Evolutionary conservation across 53 echinoderm and acorn worm species (phyloP).

Genomic region (Astropecten irregularis): DNA sequence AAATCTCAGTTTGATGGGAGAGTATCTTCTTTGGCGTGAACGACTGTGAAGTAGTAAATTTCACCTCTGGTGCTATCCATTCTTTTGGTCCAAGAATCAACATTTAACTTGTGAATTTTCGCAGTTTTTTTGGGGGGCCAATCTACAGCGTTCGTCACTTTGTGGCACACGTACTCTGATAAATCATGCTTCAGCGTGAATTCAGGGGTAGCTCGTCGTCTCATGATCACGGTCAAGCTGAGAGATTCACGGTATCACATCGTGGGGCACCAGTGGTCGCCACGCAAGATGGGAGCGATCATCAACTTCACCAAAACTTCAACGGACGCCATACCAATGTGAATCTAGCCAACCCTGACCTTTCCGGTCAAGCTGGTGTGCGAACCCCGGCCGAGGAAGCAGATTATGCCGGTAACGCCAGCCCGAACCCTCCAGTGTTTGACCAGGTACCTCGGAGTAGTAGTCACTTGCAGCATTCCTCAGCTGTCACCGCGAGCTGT

Average conservation of each 20-base stretch:
- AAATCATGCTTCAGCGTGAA: conserved; percentile 7
- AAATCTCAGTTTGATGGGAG: conserved; percentile 12
- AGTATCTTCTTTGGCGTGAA: no score
- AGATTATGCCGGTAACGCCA: neutral
- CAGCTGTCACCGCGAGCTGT: neutral
- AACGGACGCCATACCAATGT: neutral
- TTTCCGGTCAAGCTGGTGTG: neutral
- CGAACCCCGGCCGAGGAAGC: no score
- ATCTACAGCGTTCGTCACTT: neutral
- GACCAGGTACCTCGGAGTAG: neutral
- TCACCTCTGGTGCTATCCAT: neutral
- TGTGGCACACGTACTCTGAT: neutral
- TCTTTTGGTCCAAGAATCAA: neutral
- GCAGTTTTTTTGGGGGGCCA: neutral
- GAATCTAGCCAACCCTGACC: neutral
- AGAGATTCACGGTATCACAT: conserved; percentile 18
- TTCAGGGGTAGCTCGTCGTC: neutral
- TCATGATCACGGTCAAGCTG: neutral
- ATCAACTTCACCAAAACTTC: conserved; percentile 1
- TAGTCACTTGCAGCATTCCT: neutral
- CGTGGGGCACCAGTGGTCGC: neutral
- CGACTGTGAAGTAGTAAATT: neutral
- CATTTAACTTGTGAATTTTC: neutral
- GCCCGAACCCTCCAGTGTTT: neutral
- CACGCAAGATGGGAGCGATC: neutral